Base-by-base conservation (phyloP, 2,797 vertebrate species). In the Triplophysa yarkandensis region DNA sequence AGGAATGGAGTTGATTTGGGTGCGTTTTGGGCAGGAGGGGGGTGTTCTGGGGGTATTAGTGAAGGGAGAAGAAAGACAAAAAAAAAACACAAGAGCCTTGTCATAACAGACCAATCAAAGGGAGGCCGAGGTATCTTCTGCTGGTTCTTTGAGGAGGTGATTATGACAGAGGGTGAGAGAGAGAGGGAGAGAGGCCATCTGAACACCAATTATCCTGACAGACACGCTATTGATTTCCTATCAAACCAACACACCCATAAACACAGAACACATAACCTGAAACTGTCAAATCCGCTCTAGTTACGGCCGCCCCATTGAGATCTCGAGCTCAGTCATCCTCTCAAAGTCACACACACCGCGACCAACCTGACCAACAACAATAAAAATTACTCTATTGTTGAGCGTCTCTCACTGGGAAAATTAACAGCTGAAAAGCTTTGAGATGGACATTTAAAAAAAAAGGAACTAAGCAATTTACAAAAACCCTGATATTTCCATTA, bases 131-230 rank as follows among this genome's bases (percentile, higher is more conserved):
- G 74, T 77, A 79, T 84, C 77, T 71, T 75, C 78, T 82, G 54
- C 71, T 71, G 65, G 68, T 83, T 83, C 81, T 78, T 75, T 78
- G 77, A 77, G 85, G 83, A 86, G 83, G 83, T 84, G 83, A 85
- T 79, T 78, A 77, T 80, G 76, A 83, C 88, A 85, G 87, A 88
- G 84, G 85, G 85, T 79, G 71, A 78, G 88, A 88, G 87, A 85
- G 86, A 82, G 86, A 84, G 86, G 86, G 88, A 87, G 85, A 86
- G 81, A 79, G 80, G 80, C 74, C 77, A 84, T 81, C 83, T 79
- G 79, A 79, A 82, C 83, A 82, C 83, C 83, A 84, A 84, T 84
- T 84, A 84, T 81, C 79, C 81, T 82, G 83, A 84, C 83, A 84
- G 83, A 80, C 83, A 72, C 76, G 68, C 81, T 82, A 84, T 84